Evolutionary conservation across 2,113 vertebrate genomes (phyloP), one percentile per base, ranked within the genome.

Genomic region (Cnemophilus loriae): DNA sequence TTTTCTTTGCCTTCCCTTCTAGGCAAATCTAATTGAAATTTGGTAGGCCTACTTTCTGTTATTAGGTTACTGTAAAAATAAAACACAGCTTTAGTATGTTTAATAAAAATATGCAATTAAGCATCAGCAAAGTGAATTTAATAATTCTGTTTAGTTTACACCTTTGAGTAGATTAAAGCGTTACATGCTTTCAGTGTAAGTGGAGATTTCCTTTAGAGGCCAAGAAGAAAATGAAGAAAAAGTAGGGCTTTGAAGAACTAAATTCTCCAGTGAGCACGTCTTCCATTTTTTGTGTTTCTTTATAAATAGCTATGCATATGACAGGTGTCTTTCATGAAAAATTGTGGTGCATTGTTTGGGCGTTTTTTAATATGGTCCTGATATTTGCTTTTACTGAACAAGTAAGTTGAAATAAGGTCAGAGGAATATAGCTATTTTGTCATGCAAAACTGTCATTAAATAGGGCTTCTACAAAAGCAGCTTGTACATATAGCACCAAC

Each of bases 21-120:
- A 57, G 63, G 78, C n/a, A 86, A 87, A 87, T 85, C 78, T 90
- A 93, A 93, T 65, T 74, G 78, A 73, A 95, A 89, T 65, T 53
- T 59, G 33, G 27, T 63, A 80, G 42, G 13, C 20, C 16, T 80
- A 47, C 81, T 91, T 93, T 84, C 49, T 94, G 20, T 87, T 78
- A 89, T 64, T 63, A 80, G 69, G 30, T 80, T 88, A 80, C 42
- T 75, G 20, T 63, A 70, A 77, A 96, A 95, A 92, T 84, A 87
- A 92, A 94, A 80, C 50, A 63, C 30, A 56, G 30, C 13, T 73
- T 89, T 50, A 37, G 46, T 50, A 44, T 26, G 3, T 67, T 88
- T 67, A 87, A 59, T 77, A 70, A 69, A 93, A 96, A 91, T 57
- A 68, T 8, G 30, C 49, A 79, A 84, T 69, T 44, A 89, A 73